These are phyloP conservation scores for Paramisgurnus dabryanus DNA, from an alignment of 2,113 vertebrate species.

Conservation along the genomic window DNA sequence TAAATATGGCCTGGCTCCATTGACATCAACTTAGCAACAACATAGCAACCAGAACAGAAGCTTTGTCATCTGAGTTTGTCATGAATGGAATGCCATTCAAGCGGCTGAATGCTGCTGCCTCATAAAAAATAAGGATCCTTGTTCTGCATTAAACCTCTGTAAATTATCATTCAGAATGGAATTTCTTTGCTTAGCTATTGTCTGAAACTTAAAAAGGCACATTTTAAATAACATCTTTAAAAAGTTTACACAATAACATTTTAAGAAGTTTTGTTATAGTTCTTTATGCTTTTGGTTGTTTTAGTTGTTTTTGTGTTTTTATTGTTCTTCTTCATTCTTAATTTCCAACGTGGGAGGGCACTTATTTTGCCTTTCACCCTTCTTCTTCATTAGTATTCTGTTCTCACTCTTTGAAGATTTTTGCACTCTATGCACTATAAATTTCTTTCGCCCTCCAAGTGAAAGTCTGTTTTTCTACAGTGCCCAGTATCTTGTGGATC, in stretches of 20 bases:
- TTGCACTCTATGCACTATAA: conserved; percentile 40
- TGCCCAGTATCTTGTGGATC: conserved; percentile 3
- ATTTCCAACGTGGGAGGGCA: conserved; percentile 14
- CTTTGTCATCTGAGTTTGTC: conserved; percentile 11
- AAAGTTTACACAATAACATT: too few species aligned
- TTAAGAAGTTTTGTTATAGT: not conserved
- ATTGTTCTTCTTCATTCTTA: not conserved
- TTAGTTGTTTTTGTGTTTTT: not conserved
- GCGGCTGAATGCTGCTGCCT: conserved; percentile 57
- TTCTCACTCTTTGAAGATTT: conserved; percentile 35
- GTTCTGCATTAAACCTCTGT: not conserved
- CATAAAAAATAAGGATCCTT: conserved; percentile 5
- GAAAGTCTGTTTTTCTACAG: conserved; percentile 2
- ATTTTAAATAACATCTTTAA: not conserved
- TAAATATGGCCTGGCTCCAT: not conserved
- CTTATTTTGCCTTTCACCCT: conserved; percentile 44
- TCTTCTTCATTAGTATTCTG: conserved; percentile 56
- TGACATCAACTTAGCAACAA: conserved; percentile 8
- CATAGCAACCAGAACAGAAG: conserved; percentile 31
- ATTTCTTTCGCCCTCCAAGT: conserved; percentile 27
- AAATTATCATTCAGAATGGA: not conserved
- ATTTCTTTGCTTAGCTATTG: not conserved
- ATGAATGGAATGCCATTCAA: conserved; percentile 33
- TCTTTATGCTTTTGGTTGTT: not conserved
- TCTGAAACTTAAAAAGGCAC: not conserved